phyloP scores from a whole-genome alignment of 2,113 vertebrate species.

The Colinus virginianus region DNA sequence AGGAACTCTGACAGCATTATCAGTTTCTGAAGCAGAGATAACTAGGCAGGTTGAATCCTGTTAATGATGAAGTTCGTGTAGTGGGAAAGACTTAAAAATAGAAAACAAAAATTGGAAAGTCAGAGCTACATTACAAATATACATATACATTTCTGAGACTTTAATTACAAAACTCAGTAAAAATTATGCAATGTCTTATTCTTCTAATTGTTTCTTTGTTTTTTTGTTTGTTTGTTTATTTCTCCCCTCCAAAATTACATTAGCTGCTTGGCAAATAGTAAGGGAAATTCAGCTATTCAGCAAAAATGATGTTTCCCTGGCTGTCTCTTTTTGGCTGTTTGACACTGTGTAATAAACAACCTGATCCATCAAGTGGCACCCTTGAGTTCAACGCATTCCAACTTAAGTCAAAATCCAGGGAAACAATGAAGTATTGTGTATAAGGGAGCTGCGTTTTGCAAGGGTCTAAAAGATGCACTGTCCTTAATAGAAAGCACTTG shows the following conservation, averaged over 20 bases:
- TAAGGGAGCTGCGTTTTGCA: background rate
- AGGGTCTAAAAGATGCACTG: background rate
- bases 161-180: background rate
- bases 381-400: background rate
- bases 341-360: background rate
- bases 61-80: background rate
- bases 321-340: background rate
- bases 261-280: background rate
- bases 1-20: background rate
- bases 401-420: background rate
- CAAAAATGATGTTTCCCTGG: background rate
- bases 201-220: background rate
- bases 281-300: background rate
- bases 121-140: background rate
- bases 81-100: background rate
- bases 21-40: background rate
- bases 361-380: background rate
- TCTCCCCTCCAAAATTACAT: background rate
- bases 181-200: background rate
- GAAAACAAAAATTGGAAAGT: background rate
- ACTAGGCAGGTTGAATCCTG: background rate
- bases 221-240: too few relatives aligned
- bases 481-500: background rate
- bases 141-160: background rate
- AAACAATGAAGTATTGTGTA: slow-evolving; percentile 1